Base-by-base conservation (phyloP, 2,113 vertebrate genomes). In the Plecturocebus donacophilus region DNA sequence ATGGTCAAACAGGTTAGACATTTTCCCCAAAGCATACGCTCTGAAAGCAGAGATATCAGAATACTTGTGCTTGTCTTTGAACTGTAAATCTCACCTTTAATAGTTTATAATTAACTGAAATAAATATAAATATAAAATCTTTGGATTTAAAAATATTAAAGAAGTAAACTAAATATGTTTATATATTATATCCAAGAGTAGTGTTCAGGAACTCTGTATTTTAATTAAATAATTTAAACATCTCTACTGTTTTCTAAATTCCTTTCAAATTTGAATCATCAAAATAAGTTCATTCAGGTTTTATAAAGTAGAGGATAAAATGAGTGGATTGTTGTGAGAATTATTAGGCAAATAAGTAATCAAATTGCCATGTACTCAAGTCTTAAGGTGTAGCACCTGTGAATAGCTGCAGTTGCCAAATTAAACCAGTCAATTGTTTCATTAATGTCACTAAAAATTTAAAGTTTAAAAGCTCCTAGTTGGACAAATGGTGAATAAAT, bases 391-490 rank as follows among this genome's bases (percentile, higher is more conserved):
- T 75, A 87, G 71, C 68, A 93, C 30, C 61, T 87, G 75, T 90
- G 45, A 95, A 68, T 61, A 90, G 25, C 7, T 94, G 25, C 3
- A 52, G 14, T 87, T 94, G n/a, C 79, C 94, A 97, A 98, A 95
- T 91, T 73, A 95, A 93, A n/a, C 47, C 66, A 96, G 88, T 40
- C 35, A 98, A 97, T 95, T 95, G 66, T 45, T 86, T 89, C 25
- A 81, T 96, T 58, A 27, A 49, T 85, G 95, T 94, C 79, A 75
- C 52, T 42, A 82, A 91, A 94, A 90, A 94, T 83, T 82, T 35
- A 68, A 84, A 77, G 40, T 94, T 95, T 97, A 82, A 20, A 75
- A 66, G 19, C 17, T 11, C 66, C 82, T 86, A 70, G 32, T 61
- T 97, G 92, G 87, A 73, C 1, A 73, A 66, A 61, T 82, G 20